These are phyloP conservation scores for Mugil cephalus DNA, from an alignment of 2,113 vertebrate species.

Conservation along the genomic window DNA sequence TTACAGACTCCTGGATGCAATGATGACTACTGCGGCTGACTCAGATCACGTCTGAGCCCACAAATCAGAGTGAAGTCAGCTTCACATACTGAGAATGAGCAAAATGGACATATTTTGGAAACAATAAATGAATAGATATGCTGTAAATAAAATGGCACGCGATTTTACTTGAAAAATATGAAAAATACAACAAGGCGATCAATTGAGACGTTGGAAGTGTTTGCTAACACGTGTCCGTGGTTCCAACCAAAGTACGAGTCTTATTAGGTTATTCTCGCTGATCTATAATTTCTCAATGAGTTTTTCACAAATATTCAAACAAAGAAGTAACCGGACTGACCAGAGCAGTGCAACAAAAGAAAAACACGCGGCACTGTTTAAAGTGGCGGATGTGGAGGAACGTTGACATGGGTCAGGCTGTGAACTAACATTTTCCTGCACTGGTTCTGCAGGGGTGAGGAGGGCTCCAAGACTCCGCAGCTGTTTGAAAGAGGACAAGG, in stretches of 20 bases:
- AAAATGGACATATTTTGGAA: constrained; percentile 5
- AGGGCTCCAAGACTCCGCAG: constrained; percentile 49
- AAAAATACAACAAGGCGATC: too few species aligned
- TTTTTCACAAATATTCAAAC: constrained; percentile 31
- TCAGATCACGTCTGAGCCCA: constrained; percentile 57
- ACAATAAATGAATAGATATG: background rate
- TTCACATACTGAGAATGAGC: background rate
- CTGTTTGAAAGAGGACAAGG: constrained; percentile 76
- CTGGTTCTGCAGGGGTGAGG: constrained; percentile 30
- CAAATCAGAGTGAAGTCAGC: constrained; percentile 55
- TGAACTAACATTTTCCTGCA: constrained; percentile 56
- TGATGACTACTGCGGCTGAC: constrained; percentile 65
- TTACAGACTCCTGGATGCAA: constrained; percentile 61
- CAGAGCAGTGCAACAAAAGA: constrained; percentile 20
- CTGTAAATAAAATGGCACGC: background rate
- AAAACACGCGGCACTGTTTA: constrained; percentile 23
- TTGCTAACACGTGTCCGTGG: constrained; percentile 3
- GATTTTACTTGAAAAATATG: background rate
- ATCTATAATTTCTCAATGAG: constrained; percentile 12
- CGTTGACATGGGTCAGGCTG: constrained; percentile 33
- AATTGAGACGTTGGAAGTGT: background rate
- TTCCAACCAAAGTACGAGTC: constrained; percentile 5
- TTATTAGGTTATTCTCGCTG: constrained; percentile 12
- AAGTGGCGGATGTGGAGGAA: constrained; percentile 35
- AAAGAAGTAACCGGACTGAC: constrained; percentile 16